Percentiles rank a stretch among this genome's conserved stretches.
Conservation (phyloP, 92 coral and sea anemone genomes). For the Desmophyllum pertusum region DNA sequence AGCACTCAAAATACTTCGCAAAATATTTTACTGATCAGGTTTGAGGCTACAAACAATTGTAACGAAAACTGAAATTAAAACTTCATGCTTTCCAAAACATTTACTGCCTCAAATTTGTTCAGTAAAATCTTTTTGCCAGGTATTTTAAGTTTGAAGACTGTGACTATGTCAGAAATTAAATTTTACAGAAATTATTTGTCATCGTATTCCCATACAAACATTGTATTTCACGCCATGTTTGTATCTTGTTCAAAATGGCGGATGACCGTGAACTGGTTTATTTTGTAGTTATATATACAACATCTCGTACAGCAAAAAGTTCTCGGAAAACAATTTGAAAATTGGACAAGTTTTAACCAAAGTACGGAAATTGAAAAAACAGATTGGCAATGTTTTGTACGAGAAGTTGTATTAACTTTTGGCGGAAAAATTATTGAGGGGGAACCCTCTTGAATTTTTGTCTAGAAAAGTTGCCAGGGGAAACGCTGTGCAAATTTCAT, state of each 20-base stretch:
- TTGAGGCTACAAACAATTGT: not conserved
- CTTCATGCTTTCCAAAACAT: not conserved
- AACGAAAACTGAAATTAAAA: not conserved
- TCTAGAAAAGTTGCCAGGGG: no score
- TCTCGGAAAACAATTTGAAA: no score
- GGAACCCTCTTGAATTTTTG: no score
- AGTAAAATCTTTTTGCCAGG: not conserved
- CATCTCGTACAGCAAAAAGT: no score
- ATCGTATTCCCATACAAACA: not conserved
- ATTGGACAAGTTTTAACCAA: no score
- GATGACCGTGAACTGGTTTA: no score
- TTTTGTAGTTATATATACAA: no score
- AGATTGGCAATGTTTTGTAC: no score
- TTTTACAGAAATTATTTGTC: not conserved
- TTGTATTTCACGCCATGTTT: not conserved
- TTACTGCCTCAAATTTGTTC: not conserved
- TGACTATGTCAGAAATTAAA: not conserved
- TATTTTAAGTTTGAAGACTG: not conserved
- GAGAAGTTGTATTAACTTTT: no score
- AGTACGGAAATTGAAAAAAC: no score
- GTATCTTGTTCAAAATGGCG: not conserved
- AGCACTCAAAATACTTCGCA: not conserved
- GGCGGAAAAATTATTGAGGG: no score
- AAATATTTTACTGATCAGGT: not conserved
- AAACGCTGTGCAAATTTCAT: no score